These are phyloP conservation scores for Phania funesta DNA, from an alignment of 2,888 invertebrate species.

Conservation along the genomic window DNA sequence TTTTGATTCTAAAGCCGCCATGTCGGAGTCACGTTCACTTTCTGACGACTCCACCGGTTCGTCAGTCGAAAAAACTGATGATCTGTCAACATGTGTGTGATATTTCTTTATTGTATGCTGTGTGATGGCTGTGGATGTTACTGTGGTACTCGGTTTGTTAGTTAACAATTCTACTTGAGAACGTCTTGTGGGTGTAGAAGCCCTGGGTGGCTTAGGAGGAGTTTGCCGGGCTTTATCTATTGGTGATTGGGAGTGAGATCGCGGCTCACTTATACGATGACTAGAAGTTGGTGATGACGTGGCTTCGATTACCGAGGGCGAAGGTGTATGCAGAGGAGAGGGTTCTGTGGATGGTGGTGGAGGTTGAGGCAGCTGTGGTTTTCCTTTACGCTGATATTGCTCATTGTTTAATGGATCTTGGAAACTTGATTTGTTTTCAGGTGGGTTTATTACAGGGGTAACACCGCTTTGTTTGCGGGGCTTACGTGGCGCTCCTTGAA, in stretches of 20 bases:
- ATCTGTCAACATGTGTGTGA: conserved; percentile 70
- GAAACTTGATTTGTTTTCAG: conserved; percentile 42
- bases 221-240: conserved; percentile 69
- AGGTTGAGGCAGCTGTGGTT: conserved; percentile 71
- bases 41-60: conserved; percentile 84
- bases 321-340: conserved; percentile 68
- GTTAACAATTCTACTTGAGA: conserved; percentile 42
- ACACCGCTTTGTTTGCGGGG: conserved; percentile 73
- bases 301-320: conserved; percentile 67
- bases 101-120: conserved; percentile 40
- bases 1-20: conserved; percentile 74
- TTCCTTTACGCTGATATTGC: conserved; percentile 70
- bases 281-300: conserved; percentile 67
- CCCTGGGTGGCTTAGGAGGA: conserved; percentile 70
- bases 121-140: conserved; percentile 34
- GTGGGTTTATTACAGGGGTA: conserved; percentile 65
- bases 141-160: conserved; percentile 36
- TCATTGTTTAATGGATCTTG: conserved; percentile 49
- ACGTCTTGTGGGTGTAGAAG: conserved; percentile 69
- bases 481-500: conserved; percentile 71
- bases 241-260: conserved; percentile 71
- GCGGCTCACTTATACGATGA: conserved; percentile 60
- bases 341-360: conserved; percentile 69
- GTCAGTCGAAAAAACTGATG: conserved; percentile 79
- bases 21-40: conserved; percentile 87